Conservation (phyloP, 1,140 invertebrate species). For the Rhopalosiphum maidis region DNA sequence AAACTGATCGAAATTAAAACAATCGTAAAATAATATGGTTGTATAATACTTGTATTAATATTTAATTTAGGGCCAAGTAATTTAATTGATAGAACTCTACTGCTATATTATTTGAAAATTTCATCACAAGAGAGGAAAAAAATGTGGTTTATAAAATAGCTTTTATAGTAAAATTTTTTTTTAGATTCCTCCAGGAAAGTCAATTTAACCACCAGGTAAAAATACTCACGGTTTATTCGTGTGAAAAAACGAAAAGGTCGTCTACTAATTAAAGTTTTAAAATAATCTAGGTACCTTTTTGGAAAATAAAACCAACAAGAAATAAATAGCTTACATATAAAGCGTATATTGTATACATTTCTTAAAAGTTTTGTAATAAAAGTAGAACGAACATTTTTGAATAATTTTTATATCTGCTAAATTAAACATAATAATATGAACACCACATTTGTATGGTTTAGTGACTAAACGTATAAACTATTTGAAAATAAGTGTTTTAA, state of each 20-base stretch:
- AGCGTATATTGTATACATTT: neutral
- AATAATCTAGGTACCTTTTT: slow-evolving; percentile 6
- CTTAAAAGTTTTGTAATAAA: neutral
- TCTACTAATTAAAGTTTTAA: neutral
- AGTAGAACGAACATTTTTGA: neutral
- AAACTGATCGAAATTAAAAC: neutral
- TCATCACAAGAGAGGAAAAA: neutral
- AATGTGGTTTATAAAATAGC: neutral
- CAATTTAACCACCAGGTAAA: neutral
- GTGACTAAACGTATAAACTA: no score
- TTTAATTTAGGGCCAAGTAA: neutral
- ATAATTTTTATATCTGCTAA: neutral
- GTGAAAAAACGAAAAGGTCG: neutral
- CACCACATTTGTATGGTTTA: neutral
- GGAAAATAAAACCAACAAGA: neutral
- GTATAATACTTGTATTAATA: neutral
- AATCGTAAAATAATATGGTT: neutral
- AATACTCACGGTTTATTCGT: neutral
- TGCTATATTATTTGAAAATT: neutral
- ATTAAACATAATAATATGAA: neutral
- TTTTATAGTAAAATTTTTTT: neutral
- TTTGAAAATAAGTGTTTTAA: no score
- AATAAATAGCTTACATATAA: neutral
- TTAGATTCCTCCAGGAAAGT: neutral
- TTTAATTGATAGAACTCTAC: neutral